Conservation (phyloP, 1,140 invertebrate genomes). For the Chymomyza costata region DNA sequence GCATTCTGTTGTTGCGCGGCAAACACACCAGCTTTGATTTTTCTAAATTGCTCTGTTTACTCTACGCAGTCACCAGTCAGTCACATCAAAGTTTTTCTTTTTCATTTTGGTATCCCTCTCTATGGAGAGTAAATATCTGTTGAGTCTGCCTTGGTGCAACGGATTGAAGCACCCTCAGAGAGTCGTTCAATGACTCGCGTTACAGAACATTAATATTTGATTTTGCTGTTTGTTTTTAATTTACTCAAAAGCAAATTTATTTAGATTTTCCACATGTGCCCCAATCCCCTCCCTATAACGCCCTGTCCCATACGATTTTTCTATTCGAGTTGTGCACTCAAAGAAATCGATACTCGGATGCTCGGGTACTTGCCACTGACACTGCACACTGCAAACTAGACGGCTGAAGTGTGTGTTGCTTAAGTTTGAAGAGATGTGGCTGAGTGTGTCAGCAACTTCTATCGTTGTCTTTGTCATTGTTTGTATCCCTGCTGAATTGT, state of each 20-base stretch:
- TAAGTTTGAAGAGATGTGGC: too few relatives aligned
- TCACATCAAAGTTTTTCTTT: too few relatives aligned
- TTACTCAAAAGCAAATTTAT: constrained; percentile 56
- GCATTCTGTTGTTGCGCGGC: constrained; percentile 36
- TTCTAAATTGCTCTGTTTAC: constrained; percentile 50
- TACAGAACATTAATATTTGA: constrained; percentile 63
- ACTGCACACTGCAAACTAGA: too few relatives aligned
- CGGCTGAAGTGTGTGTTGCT: too few relatives aligned
- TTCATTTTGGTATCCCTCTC: too few relatives aligned
- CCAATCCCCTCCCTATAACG: background rate
- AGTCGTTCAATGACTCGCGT: constrained; percentile 37
- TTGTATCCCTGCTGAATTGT: too few relatives aligned
- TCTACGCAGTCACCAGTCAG: constrained; percentile 15
- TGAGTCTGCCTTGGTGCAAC: too few relatives aligned
- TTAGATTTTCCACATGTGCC: constrained; percentile 29
- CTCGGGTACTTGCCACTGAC: constrained; percentile 17
- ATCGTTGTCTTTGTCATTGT: too few relatives aligned
- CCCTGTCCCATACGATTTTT: constrained; percentile 1
- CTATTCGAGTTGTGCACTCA: constrained; percentile 16
- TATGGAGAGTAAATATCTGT: too few relatives aligned
- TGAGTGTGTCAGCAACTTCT: too few relatives aligned
- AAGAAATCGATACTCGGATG: constrained; percentile 52
- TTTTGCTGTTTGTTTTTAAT: constrained; percentile 68
- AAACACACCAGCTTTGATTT: constrained; percentile 50
- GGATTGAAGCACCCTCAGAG: constrained; percentile 22